phyloP scores from a whole-genome alignment of 2,888 invertebrate species.

The Ectemnius lituratus region DNA sequence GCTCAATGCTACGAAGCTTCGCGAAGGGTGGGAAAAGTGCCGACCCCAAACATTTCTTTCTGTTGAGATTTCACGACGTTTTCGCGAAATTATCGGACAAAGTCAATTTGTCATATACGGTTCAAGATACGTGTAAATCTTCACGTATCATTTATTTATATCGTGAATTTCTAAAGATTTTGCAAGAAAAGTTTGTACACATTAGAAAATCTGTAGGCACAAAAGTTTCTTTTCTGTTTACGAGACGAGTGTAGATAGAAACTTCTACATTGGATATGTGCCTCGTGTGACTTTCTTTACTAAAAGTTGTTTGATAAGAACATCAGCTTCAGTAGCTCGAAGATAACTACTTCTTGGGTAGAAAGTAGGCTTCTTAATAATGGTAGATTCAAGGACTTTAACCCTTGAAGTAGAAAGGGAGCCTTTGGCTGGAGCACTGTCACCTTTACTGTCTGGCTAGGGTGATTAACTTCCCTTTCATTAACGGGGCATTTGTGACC shows the following conservation, averaged over 20 bases:
- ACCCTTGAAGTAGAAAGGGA: slow-evolving; percentile 21
- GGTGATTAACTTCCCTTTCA: slow-evolving; percentile 62
- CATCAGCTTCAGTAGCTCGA: neutral
- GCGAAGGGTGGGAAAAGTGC: slow-evolving; percentile 43
- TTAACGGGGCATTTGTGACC: slow-evolving; percentile 59
- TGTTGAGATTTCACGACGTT: slow-evolving; percentile 29
- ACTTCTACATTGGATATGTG: no score
- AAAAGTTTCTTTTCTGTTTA: no score
- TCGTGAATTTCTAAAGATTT: no score
- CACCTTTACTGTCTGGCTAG: slow-evolving; percentile 54
- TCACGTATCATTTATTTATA: no score
- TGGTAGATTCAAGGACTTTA: slow-evolving; percentile 23
- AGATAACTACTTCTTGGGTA: neutral
- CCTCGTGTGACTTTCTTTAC: no score
- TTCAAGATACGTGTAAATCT: no score
- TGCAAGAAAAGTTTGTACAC: no score
- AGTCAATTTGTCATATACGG: neutral
- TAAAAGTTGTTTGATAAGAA: no score
- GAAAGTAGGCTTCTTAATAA: no score
- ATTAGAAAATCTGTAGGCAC: no score
- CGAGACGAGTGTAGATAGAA: no score
- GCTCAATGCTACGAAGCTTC: slow-evolving; percentile 51
- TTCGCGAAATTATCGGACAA: slow-evolving; percentile 31
- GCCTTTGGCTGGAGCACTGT: slow-evolving; percentile 28
- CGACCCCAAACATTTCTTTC: slow-evolving; percentile 38